Base-by-base conservation (phyloP, 2,113 vertebrate species). In the Embiotoca jacksoni region DNA sequence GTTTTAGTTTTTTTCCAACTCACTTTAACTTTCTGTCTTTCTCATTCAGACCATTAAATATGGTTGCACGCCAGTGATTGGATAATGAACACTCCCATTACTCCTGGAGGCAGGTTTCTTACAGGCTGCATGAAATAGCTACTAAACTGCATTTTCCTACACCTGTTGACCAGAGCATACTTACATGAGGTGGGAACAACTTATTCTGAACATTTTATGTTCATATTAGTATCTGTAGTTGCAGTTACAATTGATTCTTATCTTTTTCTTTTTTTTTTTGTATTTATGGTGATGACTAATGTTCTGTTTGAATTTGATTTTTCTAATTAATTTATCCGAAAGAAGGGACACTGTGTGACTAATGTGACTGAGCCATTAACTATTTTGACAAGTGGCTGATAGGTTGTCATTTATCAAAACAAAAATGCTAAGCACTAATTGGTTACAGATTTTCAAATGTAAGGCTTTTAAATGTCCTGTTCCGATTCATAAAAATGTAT, bases 31-130 rank as follows among this genome's bases (percentile, higher is more conserved):
- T 80, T 50, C 16, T 59, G 69, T 79, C 37, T 58, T 67, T 81
- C 41, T 83, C 16, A 72, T 71, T 68, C 70, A 74, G 56, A 67
- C 14, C 33, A 69, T 78, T 80, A 72, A 70, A 84, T 79, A 66
- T 46, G 33, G 64, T 63, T 78, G 49, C 64, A 66, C 59, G 7
- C 36, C 47, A 52, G 36, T 2, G 36, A 86, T 84, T 78, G 72
- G 65, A 83, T 72, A 83, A 82, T 82, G 23, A 79, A 80, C 67
- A 83, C 50, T 41, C 71, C 35, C 15, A 35, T 64, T 47, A 13
- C 41, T 74, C 62, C 60, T 3, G n/a, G 39, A 62, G 31, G 47
- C 57, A 44, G 54, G 1, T 32, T 75, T 65, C 32, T 59, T 50
- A 5, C 23, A 16, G 36, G 52, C 15, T 31, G 7, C 14, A 56